A percentile compares a stretch with the other conserved stretches of the same genome.
Evolutionary conservation across 2,797 vertebrate genomes (phyloP).

Genomic region (Oophaga sylvatica): DNA sequence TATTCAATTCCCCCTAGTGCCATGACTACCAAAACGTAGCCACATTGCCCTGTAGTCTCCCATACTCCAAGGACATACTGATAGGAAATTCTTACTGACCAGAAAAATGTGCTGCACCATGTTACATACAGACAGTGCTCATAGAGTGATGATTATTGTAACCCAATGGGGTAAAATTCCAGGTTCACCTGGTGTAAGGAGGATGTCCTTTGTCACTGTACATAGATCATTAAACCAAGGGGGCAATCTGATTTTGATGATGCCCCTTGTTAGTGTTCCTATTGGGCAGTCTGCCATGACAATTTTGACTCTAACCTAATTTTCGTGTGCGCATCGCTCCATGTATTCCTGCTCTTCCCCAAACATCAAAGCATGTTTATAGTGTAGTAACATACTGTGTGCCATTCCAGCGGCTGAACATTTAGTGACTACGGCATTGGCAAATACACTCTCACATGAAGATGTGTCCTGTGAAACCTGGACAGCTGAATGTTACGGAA

Average conservation of each 20-base stretch:
- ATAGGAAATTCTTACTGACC: too few relatives aligned
- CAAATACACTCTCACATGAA: conserved; percentile 9
- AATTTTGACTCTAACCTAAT: neutral
- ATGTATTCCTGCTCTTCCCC: conserved; percentile 11
- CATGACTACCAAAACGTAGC: too few relatives aligned
- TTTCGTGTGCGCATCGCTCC: neutral
- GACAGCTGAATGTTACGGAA: neutral
- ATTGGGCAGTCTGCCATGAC: neutral
- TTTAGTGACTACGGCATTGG: neutral
- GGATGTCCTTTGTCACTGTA: too few relatives aligned
- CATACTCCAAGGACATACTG: too few relatives aligned
- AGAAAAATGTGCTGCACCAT: too few relatives aligned
- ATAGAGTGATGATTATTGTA: too few relatives aligned
- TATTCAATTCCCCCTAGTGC: too few relatives aligned
- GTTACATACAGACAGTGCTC: too few relatives aligned
- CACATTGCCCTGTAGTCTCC: too few relatives aligned
- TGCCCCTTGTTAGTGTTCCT: neutral
- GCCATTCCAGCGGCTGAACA: conserved; percentile 12
- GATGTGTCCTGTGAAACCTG: conserved; percentile 9
- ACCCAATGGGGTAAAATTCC: too few relatives aligned
- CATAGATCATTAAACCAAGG: too few relatives aligned
- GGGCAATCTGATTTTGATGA: neutral
- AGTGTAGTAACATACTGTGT: neutral
- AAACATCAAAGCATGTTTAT: conserved; percentile 24
- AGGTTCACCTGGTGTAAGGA: too few relatives aligned